phyloP scores from a whole-genome alignment of 2,888 invertebrate species.

The Andrena bicolor region DNA sequence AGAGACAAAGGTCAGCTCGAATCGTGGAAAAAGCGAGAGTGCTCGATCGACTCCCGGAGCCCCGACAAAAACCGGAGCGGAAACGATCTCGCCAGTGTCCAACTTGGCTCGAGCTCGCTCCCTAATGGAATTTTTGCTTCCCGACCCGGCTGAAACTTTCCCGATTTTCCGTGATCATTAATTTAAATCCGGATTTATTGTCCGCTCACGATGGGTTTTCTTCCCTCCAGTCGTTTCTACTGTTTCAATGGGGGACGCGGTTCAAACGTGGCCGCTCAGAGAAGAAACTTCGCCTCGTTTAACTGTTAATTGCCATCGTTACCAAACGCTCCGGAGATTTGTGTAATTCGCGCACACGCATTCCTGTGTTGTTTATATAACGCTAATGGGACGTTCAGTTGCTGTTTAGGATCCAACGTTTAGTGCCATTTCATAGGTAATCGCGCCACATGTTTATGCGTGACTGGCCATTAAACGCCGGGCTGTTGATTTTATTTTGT shows the following conservation, averaged over 20 bases:
- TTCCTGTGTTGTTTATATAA: neutral
- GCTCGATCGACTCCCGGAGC: slow-evolving; percentile 8
- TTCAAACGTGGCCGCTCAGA: neutral
- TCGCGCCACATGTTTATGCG: neutral
- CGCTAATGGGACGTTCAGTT: neutral
- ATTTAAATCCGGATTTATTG: slow-evolving; percentile 31
- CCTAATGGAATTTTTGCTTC: slow-evolving; percentile 44
- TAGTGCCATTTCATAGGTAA: neutral
- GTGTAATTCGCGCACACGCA: neutral
- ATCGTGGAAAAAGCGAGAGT: slow-evolving; percentile 31
- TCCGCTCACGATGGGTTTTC: neutral
- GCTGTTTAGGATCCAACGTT: neutral
- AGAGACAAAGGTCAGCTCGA: neutral
- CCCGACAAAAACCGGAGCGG: slow-evolving; percentile 34
- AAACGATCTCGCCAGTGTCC: slow-evolving; percentile 29
- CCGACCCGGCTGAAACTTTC: slow-evolving; percentile 22
- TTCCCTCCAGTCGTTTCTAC: too few relatives aligned
- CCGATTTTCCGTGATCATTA: slow-evolving; percentile 32
- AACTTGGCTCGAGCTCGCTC: slow-evolving; percentile 31
- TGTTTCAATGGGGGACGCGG: neutral
- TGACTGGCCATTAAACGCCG: neutral
- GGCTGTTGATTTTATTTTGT: neutral
- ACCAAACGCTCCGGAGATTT: neutral
- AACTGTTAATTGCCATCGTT: neutral
- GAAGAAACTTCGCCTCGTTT: neutral